A percentile compares a stretch with the other conserved stretches of the same genome.
Evolutionary conservation across 2,113 vertebrate genomes (phyloP).

Genomic region (Ictidomys tridecemlineatus): DNA sequence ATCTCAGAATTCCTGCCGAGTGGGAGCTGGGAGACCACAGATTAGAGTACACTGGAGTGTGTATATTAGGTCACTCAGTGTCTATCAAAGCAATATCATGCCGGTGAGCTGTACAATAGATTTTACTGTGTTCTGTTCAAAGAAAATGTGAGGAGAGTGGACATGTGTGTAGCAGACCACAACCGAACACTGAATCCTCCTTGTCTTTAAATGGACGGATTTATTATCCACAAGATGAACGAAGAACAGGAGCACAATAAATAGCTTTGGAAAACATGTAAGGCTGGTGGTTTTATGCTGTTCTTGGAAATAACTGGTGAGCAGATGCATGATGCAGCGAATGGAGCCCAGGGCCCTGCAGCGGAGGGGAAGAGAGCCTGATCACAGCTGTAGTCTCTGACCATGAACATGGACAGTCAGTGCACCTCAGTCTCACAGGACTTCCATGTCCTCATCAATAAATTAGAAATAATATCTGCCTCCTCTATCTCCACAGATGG

Average conservation of each 20-base stretch:
- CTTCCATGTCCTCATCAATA: neutral
- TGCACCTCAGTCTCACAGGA: neutral
- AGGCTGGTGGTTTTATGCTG: slow-evolving; percentile 59
- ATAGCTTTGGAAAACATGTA: slow-evolving; percentile 77
- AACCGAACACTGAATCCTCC: slow-evolving; percentile 83
- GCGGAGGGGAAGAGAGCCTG: neutral
- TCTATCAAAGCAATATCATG: slow-evolving; percentile 88
- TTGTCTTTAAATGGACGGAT: slow-evolving; percentile 82
- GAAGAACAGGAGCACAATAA: slow-evolving; percentile 56
- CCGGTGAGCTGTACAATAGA: slow-evolving; percentile 85
- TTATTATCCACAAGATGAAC: slow-evolving; percentile 77
- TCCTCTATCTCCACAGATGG: neutral
- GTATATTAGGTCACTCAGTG: slow-evolving; percentile 88
- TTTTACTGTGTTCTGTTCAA: slow-evolving; percentile 88
- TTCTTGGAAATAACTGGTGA: neutral
- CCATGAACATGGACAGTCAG: neutral
- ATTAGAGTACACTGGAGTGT: slow-evolving; percentile 88
- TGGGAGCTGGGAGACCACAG: slow-evolving; percentile 88
- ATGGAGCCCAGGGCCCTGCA: rapidly evolving
- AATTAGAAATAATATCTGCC: neutral
- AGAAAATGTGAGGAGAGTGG: slow-evolving; percentile 85
- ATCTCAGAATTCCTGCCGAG: slow-evolving; percentile 90
- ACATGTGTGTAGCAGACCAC: slow-evolving; percentile 86
- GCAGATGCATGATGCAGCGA: neutral
- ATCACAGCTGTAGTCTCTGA: neutral